Evolutionary conservation across 2,113 vertebrate genomes (phyloP).

Genomic region (Anhinga anhinga): DNA sequence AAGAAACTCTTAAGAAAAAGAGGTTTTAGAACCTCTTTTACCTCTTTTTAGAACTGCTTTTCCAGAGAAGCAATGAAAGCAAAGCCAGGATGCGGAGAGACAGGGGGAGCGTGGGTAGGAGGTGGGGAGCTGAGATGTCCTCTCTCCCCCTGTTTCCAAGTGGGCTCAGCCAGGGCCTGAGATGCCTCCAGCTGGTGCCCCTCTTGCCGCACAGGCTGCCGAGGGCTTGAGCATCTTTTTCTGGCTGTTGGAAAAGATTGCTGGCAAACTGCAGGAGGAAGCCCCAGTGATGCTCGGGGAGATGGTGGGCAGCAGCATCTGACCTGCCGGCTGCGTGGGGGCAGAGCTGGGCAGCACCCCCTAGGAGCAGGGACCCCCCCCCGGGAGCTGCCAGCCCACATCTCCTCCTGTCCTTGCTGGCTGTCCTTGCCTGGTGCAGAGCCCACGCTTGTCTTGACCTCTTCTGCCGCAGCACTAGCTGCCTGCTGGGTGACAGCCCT

Average conservation of each 20-base stretch:
- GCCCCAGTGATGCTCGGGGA: neutral
- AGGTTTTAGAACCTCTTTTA: neutral
- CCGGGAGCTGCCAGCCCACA: neutral
- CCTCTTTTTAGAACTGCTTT: neutral
- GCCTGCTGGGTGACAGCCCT: neutral
- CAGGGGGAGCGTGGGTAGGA: rapidly evolving
- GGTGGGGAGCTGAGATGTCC: neutral
- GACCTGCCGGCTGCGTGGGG: rapidly evolving
- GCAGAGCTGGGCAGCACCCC: rapidly evolving
- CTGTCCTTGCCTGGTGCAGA: neutral
- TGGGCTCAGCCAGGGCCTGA: neutral
- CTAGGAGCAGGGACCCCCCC: rapidly evolving
- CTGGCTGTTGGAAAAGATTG: neutral
- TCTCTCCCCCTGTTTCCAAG: neutral
- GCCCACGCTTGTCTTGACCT: neutral
- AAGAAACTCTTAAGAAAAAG: neutral
- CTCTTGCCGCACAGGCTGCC: rapidly evolving
- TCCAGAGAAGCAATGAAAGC: neutral
- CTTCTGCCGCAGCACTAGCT: neutral
- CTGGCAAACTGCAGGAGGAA: neutral
- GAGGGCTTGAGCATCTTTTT: neutral
- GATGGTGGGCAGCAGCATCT: neutral
- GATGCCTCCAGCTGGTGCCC: neutral
- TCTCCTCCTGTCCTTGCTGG: neutral
- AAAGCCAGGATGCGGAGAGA: neutral